Base-by-base conservation (phyloP, 2,888 invertebrate genomes). In the Podabrus alpinus region DNA sequence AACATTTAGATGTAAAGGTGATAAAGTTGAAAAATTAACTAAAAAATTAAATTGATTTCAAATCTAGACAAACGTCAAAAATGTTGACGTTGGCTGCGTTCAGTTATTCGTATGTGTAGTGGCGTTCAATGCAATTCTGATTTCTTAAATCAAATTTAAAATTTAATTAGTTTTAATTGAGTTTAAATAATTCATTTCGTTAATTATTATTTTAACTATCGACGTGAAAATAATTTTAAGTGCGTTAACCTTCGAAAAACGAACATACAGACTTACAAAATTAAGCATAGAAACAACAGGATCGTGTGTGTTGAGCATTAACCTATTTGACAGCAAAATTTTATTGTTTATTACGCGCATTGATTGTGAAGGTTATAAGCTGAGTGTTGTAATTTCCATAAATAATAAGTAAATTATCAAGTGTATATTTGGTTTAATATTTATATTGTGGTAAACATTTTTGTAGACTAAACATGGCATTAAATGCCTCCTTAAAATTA, bases 401-500 rank as follows among this genome's bases (percentile, higher is more conserved):
- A 45, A 10, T 45, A 9, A 1, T 9, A 59, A 15, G 59, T 59
- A 59, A 1, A 15, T 59, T 15, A n/a, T 3, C n/a, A 0, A 9
- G 7, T 15, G 59, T 59, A n/a, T 59, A 7, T 59, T 15, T 11
- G 9, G n/a, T 11, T 59, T n/a, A 13, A n/a, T 19, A 59, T 59
- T 4, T n/a, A 59, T 9, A 7, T 15, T n/a, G 7, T 17, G 17
- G 15, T n/a, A 11, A 64, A 16, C 11, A n/a, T 21, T 64, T 15
- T 64, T 64, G 13, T 19, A 19, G 13, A 9, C 9, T 16, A 29
- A 64, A 16, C 68, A 87, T 87, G 87, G 86, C 87, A 71, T 80
- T 87, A 77, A 84, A 84, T 77, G 81, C 82, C 69, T 79, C 85
- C 24, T 79, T 81, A 13, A 85, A 82, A 68, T 79, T 87, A 9